Evolutionary conservation across 2,888 invertebrate species (phyloP).

Genomic region (Lochmaea capreae): DNA sequence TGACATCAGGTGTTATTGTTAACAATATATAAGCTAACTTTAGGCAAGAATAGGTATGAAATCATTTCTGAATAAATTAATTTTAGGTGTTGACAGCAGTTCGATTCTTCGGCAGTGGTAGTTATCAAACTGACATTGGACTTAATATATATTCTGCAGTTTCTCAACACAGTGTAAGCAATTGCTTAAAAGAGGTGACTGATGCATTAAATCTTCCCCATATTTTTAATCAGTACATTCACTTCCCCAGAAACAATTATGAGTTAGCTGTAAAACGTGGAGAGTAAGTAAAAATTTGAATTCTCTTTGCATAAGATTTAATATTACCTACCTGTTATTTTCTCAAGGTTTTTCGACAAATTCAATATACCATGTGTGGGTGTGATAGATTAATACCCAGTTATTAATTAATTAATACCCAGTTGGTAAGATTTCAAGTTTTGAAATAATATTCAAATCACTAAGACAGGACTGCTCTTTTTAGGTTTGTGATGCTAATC

Average conservation of each 20-base stretch:
- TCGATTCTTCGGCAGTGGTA: no score
- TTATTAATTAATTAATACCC: background rate
- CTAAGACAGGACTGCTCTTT: no score
- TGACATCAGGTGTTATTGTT: no score
- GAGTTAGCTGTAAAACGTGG: background rate
- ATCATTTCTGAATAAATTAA: background rate
- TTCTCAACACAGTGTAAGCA: slow-evolving; percentile 1
- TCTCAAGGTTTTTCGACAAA: background rate
- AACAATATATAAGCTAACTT: no score
- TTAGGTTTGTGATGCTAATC: no score
- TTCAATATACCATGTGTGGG: background rate
- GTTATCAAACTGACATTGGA: background rate
- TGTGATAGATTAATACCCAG: background rate
- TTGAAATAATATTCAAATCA: no score
- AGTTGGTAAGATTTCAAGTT: no score
- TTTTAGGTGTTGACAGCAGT: background rate
- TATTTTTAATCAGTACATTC: no score
- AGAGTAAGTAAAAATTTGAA: background rate
- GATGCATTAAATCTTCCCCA: background rate
- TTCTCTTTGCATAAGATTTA: background rate
- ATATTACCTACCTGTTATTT: no score
- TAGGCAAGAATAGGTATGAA: no score
- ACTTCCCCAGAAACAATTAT: no score
- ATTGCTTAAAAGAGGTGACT: background rate
- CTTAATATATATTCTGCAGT: background rate